Evolutionary conservation across 2,888 invertebrate genomes (phyloP), one percentile per base, ranked within the genome.

Genomic region (Catocala sponsa): DNA sequence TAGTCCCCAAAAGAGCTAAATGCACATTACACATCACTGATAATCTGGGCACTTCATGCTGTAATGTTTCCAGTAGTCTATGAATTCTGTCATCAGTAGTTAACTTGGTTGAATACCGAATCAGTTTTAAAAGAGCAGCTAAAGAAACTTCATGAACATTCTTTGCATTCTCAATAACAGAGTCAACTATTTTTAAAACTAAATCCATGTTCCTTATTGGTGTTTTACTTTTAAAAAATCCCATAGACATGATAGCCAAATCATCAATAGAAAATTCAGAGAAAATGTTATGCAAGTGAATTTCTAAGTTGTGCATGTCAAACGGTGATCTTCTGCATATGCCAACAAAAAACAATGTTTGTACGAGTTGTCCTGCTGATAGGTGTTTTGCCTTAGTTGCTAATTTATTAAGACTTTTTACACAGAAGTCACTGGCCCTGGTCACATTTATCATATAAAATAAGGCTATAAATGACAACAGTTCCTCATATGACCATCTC

Each of bases 141-240:
- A 98, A 84, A 7, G 95, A 94, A 11, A 97, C 95, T 80, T 97
- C 96, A 81, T 96, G 95, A 10, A 97, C 91, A 4, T 82, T 88
- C 25, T 95, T 86, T 13, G 95, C 78, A 67, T 96, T 90, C 7
- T 90, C 81, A n/a, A 92, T 91, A 0, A 96, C 82, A 78, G 91
- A 94, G 1, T 89, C 71, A 42, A 96, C 95, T 0, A 96, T 91
- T 55, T 91, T 90, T 2, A 88, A 75, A 0, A 96, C 56, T 47
- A 97, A 76, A 0, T 86, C 80, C 4, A 82, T 71, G 83, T 91
- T 95, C 66, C 95, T 94, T 53, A 98, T 93, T 12, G 93, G 95
- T 0, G 96, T 96, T 88, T 96, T 95, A 12, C 96, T 96, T 91
- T 97, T 97, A 78, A 98, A 98, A 84, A 97, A 97, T 0, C 97